Base-by-base conservation (phyloP, 2,113 vertebrate genomes). In the Trochalopteron elliotii region DNA sequence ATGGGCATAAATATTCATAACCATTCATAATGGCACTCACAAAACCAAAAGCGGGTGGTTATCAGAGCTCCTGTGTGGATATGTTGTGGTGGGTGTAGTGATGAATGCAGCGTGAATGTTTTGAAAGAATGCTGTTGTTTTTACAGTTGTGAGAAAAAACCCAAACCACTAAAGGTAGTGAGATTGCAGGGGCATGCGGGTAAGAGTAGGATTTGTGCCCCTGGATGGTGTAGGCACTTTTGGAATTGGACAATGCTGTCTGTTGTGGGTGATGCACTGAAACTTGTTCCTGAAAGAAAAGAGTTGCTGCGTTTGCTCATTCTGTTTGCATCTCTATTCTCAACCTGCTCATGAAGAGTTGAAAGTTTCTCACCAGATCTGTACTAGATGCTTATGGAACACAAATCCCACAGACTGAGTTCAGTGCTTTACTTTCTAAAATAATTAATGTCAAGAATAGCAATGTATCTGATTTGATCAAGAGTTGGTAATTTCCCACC, bases 1-100 rank as follows among this genome's bases (percentile, higher is more conserved):
- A 61, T 7, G 78, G 3, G 6, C 42, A 70, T 93, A 56, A 95
- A 97, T 96, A 96, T 95, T 96, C 92, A 95, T 95, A 64, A 28
- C 47, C 42, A 0, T 30, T 42, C 76, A 14, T 35, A 35, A 35
- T 15, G 47, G 65, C 39, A 23, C 85, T 24, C 21, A 86, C 85
- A 83, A 83, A 94, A 60, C 75, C 75, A 8, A 39, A 67, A 96
- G 71, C 27, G 74, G 3, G 21, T 8, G 64, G 92, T 81, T 67
- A 63, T 71, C 45, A 2, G 79, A 20, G 87, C 75, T 64, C 37
- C 25, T 4, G 35, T 3, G 15, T 20, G 63, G 37, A 30, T 35
- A 1, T 12, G 10, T 4, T 7, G 74, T 57, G 70, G 2, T 55
- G 82, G 37, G 4, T 67, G 86, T 19, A 12, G 44, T 5, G 70